These are phyloP conservation scores for Parnassius mnemosyne DNA, from an alignment of 2,888 invertebrate genomes.

Conservation along the genomic window DNA sequence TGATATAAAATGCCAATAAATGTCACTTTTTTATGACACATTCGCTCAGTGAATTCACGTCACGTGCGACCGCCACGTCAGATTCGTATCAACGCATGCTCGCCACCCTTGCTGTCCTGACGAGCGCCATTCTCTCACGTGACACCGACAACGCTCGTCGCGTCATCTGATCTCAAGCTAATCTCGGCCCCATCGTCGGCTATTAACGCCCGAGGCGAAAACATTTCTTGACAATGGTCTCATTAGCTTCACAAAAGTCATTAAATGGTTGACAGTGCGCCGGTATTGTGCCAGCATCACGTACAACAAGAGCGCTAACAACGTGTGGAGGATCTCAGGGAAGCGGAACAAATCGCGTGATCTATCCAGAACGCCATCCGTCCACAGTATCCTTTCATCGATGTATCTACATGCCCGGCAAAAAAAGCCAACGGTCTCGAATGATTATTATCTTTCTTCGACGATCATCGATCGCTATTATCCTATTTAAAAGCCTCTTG, in stretches of 20 bases:
- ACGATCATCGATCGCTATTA: constrained; percentile 79
- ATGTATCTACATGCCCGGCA: constrained; percentile 50
- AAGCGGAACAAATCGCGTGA: constrained; percentile 73
- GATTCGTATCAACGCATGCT: constrained; percentile 63
- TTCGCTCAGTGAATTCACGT: constrained; percentile 63
- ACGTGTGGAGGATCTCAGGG: constrained; percentile 75
- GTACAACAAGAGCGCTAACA: constrained; percentile 73
- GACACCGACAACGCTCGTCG: constrained; percentile 43
- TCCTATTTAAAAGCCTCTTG: constrained; percentile 79
- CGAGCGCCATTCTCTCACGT: constrained; percentile 67
- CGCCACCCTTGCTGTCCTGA: constrained; percentile 44
- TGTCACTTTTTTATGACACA: constrained; percentile 78
- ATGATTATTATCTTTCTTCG: constrained; percentile 78
- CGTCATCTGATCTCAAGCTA: constrained; percentile 45
- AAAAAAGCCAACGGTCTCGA: constrained; percentile 65
- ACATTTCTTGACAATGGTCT: constrained; percentile 67
- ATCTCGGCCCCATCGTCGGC: constrained; percentile 58
- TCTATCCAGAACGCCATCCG: constrained; percentile 65
- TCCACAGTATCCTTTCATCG: constrained; percentile 61
- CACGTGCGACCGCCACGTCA: constrained; percentile 67
- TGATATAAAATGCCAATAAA: constrained; percentile 79
- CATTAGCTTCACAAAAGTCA: constrained; percentile 73
- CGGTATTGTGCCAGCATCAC: constrained; percentile 66
- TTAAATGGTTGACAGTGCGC: constrained; percentile 60
- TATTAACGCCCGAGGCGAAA: constrained; percentile 56